phyloP scores from a whole-genome alignment of 1,140 invertebrate genomes.

The Apis florea region DNA sequence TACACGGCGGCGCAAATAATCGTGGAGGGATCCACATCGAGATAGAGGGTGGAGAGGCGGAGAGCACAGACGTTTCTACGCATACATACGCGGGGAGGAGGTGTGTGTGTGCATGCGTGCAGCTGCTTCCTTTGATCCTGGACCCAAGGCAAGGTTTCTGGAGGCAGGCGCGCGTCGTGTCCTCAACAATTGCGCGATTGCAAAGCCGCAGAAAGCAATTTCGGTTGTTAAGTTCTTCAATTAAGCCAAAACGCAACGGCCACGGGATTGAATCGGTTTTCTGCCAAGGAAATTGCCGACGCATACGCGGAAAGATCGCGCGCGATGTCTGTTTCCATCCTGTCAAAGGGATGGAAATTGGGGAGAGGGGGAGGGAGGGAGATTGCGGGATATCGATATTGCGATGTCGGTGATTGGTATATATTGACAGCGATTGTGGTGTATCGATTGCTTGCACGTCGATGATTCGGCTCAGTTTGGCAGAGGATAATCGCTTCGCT shows the following conservation, averaged over 20 bases:
- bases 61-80: background rate
- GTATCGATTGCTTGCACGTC: too few species aligned
- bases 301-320: background rate
- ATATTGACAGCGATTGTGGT: too few species aligned
- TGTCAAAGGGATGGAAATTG: background rate
- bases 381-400: too few species aligned
- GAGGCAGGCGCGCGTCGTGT: constrained; percentile 1
- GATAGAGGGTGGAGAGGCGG: background rate
- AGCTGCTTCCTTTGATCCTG: constrained; percentile 56
- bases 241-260: constrained; percentile 42
- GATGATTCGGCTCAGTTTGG: too few species aligned
- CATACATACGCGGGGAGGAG: background rate
- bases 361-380: background rate
- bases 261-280: background rate
- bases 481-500: too few species aligned
- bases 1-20: background rate
- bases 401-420: too few species aligned
- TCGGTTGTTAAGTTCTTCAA: constrained; percentile 60
- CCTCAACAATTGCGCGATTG: constrained; percentile 20
- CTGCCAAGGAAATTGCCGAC: background rate
- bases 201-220: constrained; percentile 63
- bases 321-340: too few species aligned
- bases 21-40: background rate
- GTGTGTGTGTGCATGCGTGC: constrained; percentile 27
- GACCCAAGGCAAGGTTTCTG: constrained; percentile 43